Evolutionary conservation across 2,113 vertebrate species (phyloP).

Genomic region (Otocyon megalotis): DNA sequence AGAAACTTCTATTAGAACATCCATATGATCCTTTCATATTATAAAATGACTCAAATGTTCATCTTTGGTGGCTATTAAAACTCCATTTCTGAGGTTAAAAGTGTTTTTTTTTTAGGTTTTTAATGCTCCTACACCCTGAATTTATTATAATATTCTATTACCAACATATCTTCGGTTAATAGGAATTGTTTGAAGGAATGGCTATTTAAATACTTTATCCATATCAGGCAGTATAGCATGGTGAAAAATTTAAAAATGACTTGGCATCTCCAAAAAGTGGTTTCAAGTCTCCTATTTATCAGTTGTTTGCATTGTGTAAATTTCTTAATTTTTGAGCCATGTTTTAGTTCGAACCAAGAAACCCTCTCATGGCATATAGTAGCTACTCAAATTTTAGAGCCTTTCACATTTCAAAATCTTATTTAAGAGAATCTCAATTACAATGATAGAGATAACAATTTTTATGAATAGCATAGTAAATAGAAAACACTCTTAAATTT

Average conservation of each 20-base stretch:
- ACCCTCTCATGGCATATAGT: background rate
- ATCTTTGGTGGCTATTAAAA: background rate
- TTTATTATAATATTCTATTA: background rate
- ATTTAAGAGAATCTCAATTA: slow-evolving; percentile 6
- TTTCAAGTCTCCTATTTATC: background rate
- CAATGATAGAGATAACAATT: slow-evolving; percentile 20
- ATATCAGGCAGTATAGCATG: background rate
- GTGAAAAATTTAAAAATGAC: background rate
- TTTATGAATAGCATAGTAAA: background rate
- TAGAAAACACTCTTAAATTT: background rate
- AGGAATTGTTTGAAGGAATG: background rate
- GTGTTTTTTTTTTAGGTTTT: background rate
- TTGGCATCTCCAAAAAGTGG: background rate
- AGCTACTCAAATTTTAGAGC: background rate
- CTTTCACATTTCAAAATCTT: background rate
- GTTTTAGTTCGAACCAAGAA: background rate
- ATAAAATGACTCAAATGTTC: background rate
- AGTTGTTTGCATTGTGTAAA: background rate
- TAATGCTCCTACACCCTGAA: background rate
- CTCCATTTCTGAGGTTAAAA: background rate
- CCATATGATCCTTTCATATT: background rate
- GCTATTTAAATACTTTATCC: background rate
- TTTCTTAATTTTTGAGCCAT: slow-evolving; percentile 1
- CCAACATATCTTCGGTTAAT: background rate
- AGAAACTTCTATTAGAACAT: background rate